Evolutionary conservation across 1,140 invertebrate genomes (phyloP).

Genomic region (Proctacanthus coquilletti): DNA sequence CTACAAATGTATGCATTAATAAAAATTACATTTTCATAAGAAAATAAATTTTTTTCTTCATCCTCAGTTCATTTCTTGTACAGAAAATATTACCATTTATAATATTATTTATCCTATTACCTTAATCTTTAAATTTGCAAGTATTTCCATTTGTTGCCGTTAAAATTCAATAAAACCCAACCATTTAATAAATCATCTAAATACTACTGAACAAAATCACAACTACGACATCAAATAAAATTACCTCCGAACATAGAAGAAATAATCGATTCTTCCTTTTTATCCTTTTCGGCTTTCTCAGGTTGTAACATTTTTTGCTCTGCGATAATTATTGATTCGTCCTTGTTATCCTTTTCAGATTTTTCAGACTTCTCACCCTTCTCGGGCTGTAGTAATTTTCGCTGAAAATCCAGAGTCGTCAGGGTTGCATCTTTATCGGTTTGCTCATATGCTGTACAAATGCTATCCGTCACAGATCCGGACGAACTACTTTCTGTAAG

Average conservation of each 20-base stretch:
- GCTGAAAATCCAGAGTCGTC: constrained; percentile 5
- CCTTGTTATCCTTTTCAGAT: neutral
- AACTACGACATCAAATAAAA: constrained; percentile 5
- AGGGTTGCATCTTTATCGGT: constrained; percentile 9
- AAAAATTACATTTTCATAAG: no score
- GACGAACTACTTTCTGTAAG: constrained; percentile 47
- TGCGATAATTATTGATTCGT: neutral
- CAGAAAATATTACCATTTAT: no score
- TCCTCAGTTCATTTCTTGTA: no score
- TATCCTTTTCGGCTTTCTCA: constrained; percentile 9
- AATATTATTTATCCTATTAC: no score
- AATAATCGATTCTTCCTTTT: constrained; percentile 11
- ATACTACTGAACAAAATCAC: no score
- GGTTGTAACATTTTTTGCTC: constrained; percentile 10
- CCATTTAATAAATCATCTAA: no score
- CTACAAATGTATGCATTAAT: no score
- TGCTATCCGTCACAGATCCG: constrained; percentile 43
- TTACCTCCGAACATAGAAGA: constrained; percentile 18
- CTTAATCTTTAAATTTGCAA: no score
- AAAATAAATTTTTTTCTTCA: no score
- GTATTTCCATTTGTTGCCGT: no score
- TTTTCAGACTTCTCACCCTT: constrained; percentile 3
- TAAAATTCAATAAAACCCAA: no score
- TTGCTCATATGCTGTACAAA: constrained; percentile 43
- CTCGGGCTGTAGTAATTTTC: constrained; percentile 2